Conservation (phyloP, 1,140 invertebrate species). For the Magallana angulata region DNA sequence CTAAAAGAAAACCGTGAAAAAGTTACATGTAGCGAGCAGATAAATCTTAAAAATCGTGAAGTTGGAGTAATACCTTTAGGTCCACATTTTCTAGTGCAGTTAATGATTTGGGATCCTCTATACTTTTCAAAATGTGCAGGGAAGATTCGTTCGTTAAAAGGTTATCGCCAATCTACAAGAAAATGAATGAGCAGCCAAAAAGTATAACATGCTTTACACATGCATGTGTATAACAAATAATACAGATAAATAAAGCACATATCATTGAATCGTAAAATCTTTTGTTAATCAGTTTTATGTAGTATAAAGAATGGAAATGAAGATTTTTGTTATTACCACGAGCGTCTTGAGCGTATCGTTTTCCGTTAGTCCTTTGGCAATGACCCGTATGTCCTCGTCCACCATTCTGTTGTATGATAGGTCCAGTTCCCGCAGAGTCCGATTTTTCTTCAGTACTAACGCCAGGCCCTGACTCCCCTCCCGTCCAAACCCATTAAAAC, state of each 20-base stretch:
- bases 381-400: conserved; percentile 51
- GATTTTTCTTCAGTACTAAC: conserved; percentile 63
- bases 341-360: conserved; percentile 65
- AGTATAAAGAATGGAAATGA: too few species aligned
- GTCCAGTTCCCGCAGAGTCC: conserved; percentile 68
- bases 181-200: background rate
- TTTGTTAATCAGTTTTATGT: too few species aligned
- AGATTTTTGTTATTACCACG: conserved; percentile 51
- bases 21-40: background rate
- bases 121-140: conserved; percentile 45
- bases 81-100: conserved; percentile 54
- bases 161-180: conserved; percentile 63
- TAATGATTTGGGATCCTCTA: conserved; percentile 47
- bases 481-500: conserved; percentile 67
- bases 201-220: background rate
- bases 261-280: too few species aligned
- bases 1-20: conserved; percentile 10
- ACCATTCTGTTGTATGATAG: conserved; percentile 67
- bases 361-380: conserved; percentile 53
- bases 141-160: conserved; percentile 56
- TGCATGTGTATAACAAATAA: too few species aligned
- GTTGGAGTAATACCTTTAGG: conserved; percentile 45
- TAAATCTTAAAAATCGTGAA: too few species aligned
- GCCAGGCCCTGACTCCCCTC: conserved; percentile 61
- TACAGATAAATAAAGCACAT: too few species aligned